These are phyloP conservation scores for Fragum sueziense DNA, from an alignment of 2,888 invertebrate species.

Conservation along the genomic window DNA sequence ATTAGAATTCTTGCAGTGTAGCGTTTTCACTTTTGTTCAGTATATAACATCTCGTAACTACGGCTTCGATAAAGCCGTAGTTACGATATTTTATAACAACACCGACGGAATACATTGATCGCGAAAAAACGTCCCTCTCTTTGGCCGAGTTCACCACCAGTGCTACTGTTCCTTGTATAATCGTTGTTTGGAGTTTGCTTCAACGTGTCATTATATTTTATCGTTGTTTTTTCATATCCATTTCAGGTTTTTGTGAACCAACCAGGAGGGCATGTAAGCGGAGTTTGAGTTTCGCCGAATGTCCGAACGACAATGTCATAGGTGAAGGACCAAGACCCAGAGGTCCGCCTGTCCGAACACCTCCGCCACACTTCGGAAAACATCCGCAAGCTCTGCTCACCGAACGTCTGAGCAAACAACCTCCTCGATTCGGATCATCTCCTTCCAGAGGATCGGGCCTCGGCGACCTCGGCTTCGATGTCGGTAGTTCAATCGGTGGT, in stretches of 20 bases:
- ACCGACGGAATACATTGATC: no score
- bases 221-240: background rate
- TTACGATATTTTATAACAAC: no score
- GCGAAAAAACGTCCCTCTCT: no score
- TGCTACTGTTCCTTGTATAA: no score
- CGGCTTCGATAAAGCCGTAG: no score
- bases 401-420: background rate
- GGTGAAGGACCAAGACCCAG: background rate
- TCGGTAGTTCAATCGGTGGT: background rate
- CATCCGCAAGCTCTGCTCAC: constrained; percentile 16
- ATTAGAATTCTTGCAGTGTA: no score
- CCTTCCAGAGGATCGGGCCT: background rate
- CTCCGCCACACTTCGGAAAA: constrained; percentile 5
- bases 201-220: no score
- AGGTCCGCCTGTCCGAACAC: background rate
- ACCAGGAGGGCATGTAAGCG: background rate
- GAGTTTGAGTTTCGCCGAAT: background rate
- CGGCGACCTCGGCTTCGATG: background rate
- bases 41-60: no score
- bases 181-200: no score
- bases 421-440: background rate
- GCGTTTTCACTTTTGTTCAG: no score
- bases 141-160: no score
- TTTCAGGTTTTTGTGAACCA: constrained; percentile 7
- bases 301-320: background rate